These are phyloP conservation scores for Syndactyla subalaris DNA, from an alignment of 2,797 vertebrate genomes.

Conservation along the genomic window DNA sequence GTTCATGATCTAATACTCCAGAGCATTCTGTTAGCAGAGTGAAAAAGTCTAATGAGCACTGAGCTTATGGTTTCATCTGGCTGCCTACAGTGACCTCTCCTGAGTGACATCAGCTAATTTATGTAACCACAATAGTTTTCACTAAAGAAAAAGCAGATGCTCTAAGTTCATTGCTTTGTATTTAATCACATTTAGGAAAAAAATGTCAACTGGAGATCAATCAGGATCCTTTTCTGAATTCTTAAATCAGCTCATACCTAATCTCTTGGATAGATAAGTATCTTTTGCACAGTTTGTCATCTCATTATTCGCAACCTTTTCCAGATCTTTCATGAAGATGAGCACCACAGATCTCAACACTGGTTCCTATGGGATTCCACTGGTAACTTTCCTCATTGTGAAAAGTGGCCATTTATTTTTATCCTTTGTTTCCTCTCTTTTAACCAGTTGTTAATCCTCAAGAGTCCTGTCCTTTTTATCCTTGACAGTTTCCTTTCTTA, in stretches of 20 bases:
- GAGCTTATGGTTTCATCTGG: neutral
- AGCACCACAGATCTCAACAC: neutral
- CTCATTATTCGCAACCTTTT: neutral
- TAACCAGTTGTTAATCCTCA: neutral
- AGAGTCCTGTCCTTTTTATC: neutral
- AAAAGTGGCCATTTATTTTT: conserved; percentile 13
- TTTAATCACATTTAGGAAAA: neutral
- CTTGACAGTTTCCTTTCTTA: neutral
- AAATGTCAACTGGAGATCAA: neutral
- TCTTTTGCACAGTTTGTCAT: neutral
- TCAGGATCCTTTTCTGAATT: neutral
- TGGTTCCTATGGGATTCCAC: conserved; percentile 14
- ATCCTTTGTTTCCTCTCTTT: conserved; percentile 1
- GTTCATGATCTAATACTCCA: neutral
- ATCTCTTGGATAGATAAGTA: neutral
- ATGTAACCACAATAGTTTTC: neutral
- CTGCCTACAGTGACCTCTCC: neutral
- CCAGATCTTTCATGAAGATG: conserved; percentile 20
- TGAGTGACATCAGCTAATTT: neutral
- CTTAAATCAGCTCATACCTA: neutral
- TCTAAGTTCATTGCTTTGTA: neutral
- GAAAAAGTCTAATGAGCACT: neutral
- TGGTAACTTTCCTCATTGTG: conserved; percentile 20
- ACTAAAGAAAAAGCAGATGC: neutral
- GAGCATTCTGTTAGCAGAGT: neutral